Conservation (phyloP, 2,797 vertebrate species). For the Muscicapa comitata region DNA sequence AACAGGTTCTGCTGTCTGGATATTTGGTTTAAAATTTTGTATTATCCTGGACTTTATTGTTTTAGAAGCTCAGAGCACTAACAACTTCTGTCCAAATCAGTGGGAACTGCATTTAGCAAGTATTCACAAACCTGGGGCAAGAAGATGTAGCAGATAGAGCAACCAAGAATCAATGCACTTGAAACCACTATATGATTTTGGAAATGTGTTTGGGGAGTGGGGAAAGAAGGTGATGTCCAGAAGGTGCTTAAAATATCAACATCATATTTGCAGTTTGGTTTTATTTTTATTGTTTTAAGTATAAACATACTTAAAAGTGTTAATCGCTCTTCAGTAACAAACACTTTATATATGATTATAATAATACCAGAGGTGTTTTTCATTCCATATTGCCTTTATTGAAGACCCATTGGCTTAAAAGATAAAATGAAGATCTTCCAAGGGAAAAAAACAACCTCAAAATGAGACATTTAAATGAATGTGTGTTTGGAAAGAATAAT, state of each 20-base stretch:
- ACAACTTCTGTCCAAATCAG: neutral
- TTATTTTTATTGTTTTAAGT: neutral
- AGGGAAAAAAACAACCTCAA: neutral
- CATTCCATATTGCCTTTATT: neutral
- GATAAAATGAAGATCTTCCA: neutral
- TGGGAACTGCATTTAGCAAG: neutral
- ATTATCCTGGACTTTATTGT: neutral
- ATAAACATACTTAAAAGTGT: neutral
- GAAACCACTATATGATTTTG: neutral
- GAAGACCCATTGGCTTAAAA: neutral
- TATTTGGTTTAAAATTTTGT: neutral
- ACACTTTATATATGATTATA: neutral
- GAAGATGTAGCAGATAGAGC: neutral
- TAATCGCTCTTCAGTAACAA: neutral
- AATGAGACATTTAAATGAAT: neutral
- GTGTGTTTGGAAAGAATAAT: neutral
- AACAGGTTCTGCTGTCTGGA: neutral
- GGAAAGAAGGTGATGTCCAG: neutral
- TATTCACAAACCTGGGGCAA: neutral
- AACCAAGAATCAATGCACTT: neutral
- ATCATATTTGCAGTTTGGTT: neutral
- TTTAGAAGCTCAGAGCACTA: neutral
- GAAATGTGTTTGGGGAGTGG: neutral
- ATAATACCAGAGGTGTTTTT: neutral
- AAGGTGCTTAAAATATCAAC: neutral